These are phyloP conservation scores for Apodemia duryi DNA, from an alignment of 2,888 invertebrate species.

Conservation along the genomic window DNA sequence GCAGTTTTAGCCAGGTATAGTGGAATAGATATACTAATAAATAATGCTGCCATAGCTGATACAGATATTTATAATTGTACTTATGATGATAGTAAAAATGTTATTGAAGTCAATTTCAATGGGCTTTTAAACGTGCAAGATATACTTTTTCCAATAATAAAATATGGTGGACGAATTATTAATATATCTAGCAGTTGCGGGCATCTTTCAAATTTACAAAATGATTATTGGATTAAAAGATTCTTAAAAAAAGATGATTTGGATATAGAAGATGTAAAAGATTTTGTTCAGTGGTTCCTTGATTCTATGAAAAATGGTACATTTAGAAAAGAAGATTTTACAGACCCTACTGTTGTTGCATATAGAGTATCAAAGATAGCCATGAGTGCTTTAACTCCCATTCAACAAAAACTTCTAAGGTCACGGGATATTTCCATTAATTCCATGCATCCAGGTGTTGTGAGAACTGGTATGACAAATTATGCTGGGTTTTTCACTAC, in stretches of 20 bases:
- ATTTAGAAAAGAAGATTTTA: conserved; percentile 42
- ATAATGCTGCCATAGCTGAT: conserved; percentile 57
- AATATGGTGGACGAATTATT: conserved; percentile 83
- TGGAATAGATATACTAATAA: conserved; percentile 82
- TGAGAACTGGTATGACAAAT: conserved; percentile 87
- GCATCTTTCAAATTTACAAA: conserved; percentile 61
- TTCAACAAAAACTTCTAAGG: conserved; percentile 81
- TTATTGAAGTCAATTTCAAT: conserved; percentile 83
- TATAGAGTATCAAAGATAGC: conserved; percentile 87
- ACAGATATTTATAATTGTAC: neutral
- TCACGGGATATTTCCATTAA: conserved; percentile 80
- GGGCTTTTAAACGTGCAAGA: conserved; percentile 81
- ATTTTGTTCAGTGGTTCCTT: conserved; percentile 82
- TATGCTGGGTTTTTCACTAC: conserved; percentile 77
- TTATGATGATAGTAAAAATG: conserved; percentile 34
- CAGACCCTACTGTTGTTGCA: conserved; percentile 55
- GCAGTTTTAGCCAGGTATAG: conserved; percentile 74
- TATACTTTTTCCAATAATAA: conserved; percentile 83
- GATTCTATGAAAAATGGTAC: conserved; percentile 50
- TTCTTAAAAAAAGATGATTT: conserved; percentile 45
- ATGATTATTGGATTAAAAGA: conserved; percentile 53
- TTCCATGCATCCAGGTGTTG: conserved; percentile 86
- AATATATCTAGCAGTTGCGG: conserved; percentile 81
- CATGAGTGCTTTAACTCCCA: conserved; percentile 81
- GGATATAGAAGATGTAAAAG: conserved; percentile 48